These are phyloP conservation scores for Epistrophella euchroma DNA, from an alignment of 2,888 invertebrate species.

Conservation along the genomic window DNA sequence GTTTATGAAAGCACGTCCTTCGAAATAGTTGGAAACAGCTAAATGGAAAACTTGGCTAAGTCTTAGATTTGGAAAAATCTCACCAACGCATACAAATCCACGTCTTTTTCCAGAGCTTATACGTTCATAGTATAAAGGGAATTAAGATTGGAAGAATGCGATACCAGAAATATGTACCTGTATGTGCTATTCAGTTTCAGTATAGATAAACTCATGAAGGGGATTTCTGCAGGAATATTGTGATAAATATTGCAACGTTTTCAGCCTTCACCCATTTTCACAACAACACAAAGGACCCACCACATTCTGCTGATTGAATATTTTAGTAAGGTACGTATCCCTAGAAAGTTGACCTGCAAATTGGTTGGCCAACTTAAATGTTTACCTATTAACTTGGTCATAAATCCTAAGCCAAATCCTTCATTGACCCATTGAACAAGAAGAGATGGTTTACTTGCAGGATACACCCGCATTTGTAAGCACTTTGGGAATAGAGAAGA, in stretches of 20 bases:
- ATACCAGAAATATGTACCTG: neutral
- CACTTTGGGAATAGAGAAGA: slow-evolving; percentile 3
- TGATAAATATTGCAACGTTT: slow-evolving; percentile 47
- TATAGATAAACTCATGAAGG: slow-evolving; percentile 46
- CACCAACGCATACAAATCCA: neutral
- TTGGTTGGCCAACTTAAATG: slow-evolving; percentile 52
- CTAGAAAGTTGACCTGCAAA: neutral
- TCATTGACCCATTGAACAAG: slow-evolving; percentile 49
- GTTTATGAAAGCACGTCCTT: neutral
- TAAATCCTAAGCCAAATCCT: slow-evolving; percentile 65
- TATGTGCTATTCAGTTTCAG: neutral
- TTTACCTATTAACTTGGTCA: slow-evolving; percentile 67
- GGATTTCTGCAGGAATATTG: slow-evolving; percentile 50
- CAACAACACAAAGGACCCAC: neutral
- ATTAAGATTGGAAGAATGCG: neutral
- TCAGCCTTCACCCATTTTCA: neutral
- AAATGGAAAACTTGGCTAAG: neutral
- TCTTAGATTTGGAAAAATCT: neutral
- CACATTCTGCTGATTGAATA: slow-evolving; percentile 43
- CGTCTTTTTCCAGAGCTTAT: neutral
- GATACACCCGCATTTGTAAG: neutral
- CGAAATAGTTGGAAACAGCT: neutral
- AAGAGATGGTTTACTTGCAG: slow-evolving; percentile 11
- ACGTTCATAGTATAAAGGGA: no score
- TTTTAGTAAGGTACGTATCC: slow-evolving; percentile 32